Base-by-base conservation (phyloP, 2,113 vertebrate genomes). In the Kryptolebias marmoratus region DNA sequence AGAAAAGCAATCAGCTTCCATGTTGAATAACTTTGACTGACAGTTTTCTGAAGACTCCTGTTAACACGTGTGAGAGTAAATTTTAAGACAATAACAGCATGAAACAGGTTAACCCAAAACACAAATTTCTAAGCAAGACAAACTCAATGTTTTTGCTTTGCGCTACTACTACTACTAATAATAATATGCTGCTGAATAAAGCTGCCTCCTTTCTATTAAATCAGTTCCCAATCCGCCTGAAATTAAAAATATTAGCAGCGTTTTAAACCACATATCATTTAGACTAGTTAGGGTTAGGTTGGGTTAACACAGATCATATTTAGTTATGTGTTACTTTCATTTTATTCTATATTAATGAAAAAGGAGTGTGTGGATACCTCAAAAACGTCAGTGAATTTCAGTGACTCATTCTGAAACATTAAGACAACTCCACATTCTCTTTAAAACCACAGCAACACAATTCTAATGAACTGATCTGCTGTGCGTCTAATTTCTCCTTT, bases 381-480 rank as follows among this genome's bases (percentile, higher is more conserved):
- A 36, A 36, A 36, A 36, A 36, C 3, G 7, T 36, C 7, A 36
- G 22, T 36, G 7, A 36, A 36, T 36, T 36, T 36, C 36, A 36
- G 3, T 36, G 36, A 36, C 3, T 36, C 36, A 7, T 36, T 36
- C 7, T 42, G 9, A 42, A 42, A 42, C 10, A 42, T 42, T 42
- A 42, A 10, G 39, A 11, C 15, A 36, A 4, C 6, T 18, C 32
- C 11, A 66, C 28, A 42, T 64, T 71, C 32, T 73, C 55, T 73
- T 50, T 58, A 53, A 81, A 87, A 73, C 75, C 77, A 78, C 75
- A 76, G 42, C 15, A 18, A 59, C 49, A 49, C 44, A 78, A 27
- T 76, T 85, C 68, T 67, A 5, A 70, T 61, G 68, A 85, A 85
- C 11, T 52, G 49, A 81, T 80, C 61, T 7, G 64, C 30, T 48